phyloP scores from a whole-genome alignment of 1,140 invertebrate species.

The Holcopasites calliopsidis region DNA sequence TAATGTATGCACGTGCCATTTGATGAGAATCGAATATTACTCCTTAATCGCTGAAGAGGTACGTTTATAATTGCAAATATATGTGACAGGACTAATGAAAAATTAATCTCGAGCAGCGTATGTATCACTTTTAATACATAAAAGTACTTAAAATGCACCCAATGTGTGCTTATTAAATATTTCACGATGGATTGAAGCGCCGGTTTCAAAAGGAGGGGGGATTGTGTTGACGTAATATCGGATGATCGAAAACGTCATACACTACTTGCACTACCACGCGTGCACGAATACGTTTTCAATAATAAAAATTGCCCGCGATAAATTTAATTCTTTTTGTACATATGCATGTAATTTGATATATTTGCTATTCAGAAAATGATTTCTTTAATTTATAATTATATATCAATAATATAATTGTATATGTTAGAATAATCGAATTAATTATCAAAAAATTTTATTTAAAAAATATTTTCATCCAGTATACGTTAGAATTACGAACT shows the following conservation, averaged over 20 bases:
- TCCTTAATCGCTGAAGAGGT: not conserved
- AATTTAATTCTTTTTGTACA: not conserved
- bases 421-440: not conserved
- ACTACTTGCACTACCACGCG: constrained; percentile 17
- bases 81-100: not conserved
- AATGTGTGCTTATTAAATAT: not conserved
- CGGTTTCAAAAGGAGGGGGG: constrained; percentile 15
- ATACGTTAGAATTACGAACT: too few relatives aligned
- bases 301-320: not conserved
- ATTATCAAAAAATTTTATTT: not conserved
- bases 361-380: too few relatives aligned
- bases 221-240: constrained; percentile 67
- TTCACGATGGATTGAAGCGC: constrained; percentile 8
- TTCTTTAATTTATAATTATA: too few relatives aligned
- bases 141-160: constrained; percentile 12
- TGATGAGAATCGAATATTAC: not conserved
- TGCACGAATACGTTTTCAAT: not conserved
- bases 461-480: too few relatives aligned
- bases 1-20: too few relatives aligned
- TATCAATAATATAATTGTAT: too few relatives aligned
- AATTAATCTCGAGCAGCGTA: not conserved
- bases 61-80: not conserved
- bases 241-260: constrained; percentile 62
- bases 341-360: too few relatives aligned
- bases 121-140: constrained; percentile 5